phyloP scores from a whole-genome alignment of 2,888 invertebrate genomes.

The Ethmia dodecea region DNA sequence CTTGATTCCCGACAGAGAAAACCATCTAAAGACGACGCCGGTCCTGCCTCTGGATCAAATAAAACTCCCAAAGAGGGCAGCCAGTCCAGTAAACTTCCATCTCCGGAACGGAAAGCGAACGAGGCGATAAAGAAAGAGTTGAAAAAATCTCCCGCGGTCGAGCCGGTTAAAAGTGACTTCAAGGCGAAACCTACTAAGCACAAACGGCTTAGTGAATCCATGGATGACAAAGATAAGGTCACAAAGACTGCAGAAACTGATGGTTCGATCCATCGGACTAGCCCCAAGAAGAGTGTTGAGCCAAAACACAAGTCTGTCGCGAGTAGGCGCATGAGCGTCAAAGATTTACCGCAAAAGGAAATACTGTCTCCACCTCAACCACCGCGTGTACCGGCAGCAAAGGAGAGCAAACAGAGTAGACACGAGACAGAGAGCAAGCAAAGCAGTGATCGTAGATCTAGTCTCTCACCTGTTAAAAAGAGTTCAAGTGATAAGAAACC shows the following conservation, averaged over 20 bases:
- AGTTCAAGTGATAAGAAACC: slow-evolving; percentile 25
- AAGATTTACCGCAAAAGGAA: slow-evolving; percentile 29
- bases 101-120: slow-evolving; percentile 80
- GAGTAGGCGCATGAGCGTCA: slow-evolving; percentile 27
- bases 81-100: slow-evolving; percentile 78
- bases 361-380: slow-evolving; percentile 23
- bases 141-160: slow-evolving; percentile 49
- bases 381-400: slow-evolving; percentile 19
- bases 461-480: slow-evolving; percentile 39
- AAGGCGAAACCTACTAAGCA: slow-evolving; percentile 34
- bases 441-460: slow-evolving; percentile 21
- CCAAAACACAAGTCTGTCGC: slow-evolving; percentile 39
- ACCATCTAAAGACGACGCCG: slow-evolving; percentile 61
- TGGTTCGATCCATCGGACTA: slow-evolving; percentile 28
- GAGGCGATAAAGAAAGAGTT: slow-evolving; percentile 70
- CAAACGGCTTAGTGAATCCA: slow-evolving; percentile 38
- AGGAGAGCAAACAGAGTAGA: slow-evolving; percentile 29
- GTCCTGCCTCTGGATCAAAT: slow-evolving; percentile 50
- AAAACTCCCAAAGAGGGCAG: slow-evolving; percentile 76
- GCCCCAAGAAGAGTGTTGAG: slow-evolving; percentile 45
- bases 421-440: slow-evolving; percentile 18
- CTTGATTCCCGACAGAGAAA: slow-evolving; percentile 72
- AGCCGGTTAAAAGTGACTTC: slow-evolving; percentile 32
- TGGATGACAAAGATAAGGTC: slow-evolving; percentile 59
- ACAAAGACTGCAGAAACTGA: slow-evolving; percentile 40